Conservation (phyloP, 2,888 invertebrate genomes). For the Drosophila anomelani region DNA sequence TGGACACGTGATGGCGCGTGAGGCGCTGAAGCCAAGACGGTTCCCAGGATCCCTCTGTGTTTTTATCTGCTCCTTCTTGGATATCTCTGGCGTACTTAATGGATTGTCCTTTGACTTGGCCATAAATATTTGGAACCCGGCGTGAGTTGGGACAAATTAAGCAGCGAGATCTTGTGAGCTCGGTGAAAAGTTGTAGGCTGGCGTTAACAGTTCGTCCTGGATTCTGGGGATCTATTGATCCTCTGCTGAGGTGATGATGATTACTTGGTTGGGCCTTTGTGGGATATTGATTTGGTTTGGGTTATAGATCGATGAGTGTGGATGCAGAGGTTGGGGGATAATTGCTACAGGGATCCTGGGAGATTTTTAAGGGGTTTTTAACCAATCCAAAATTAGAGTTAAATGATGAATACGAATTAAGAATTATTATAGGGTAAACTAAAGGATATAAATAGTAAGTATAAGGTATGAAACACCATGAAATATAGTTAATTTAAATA, state of each 20-base stretch:
- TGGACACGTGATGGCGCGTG: conserved; percentile 77
- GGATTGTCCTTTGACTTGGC: conserved; percentile 63
- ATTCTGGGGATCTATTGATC: conserved; percentile 10
- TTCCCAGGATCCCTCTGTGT: conserved; percentile 37
- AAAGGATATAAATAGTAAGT: not conserved
- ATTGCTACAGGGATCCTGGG: not conserved
- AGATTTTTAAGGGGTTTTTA: not conserved
- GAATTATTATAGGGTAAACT: not conserved
- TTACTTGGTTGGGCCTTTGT: conserved; percentile 35
- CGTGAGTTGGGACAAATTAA: conserved; percentile 53
- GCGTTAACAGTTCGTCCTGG: conserved; percentile 65
- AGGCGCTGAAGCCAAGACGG: conserved; percentile 54
- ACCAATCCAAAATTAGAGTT: not conserved
- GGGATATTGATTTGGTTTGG: conserved; percentile 1
- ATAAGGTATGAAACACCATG: not conserved
- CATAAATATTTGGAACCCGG: conserved; percentile 66
- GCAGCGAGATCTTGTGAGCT: conserved; percentile 15
- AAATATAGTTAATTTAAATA: not conserved
- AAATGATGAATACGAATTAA: not conserved
- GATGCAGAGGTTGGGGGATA: conserved; percentile 2
- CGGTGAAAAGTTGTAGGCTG: conserved; percentile 71
- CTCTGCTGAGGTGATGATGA: conserved; percentile 32
- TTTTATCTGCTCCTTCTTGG: conserved; percentile 31
- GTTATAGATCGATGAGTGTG: conserved; percentile 2
- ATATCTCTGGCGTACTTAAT: conserved; percentile 52